Percentiles rank a stretch among this genome's conserved stretches.
These are phyloP conservation scores for Aphodius sticticus DNA, from an alignment of 2,888 invertebrate genomes.

Conservation along the genomic window DNA sequence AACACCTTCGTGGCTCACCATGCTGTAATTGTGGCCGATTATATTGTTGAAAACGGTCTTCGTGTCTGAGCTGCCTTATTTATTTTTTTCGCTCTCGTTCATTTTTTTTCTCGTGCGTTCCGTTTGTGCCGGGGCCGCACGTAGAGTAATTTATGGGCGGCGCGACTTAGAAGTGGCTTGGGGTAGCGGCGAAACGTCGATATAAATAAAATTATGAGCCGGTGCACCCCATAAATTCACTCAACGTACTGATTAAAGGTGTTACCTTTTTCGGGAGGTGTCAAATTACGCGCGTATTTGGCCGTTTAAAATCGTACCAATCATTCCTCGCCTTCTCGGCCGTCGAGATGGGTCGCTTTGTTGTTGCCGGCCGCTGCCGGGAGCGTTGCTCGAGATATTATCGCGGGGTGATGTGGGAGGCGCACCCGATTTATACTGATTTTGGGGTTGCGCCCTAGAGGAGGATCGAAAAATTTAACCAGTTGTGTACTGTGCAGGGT, in stretches of 20 bases:
- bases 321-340: conserved; percentile 13
- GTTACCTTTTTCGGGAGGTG: conserved; percentile 42
- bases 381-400: not conserved
- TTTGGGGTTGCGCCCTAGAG: conserved; percentile 6
- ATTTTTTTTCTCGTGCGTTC: conserved; percentile 8
- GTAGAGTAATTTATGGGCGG: conserved; percentile 25
- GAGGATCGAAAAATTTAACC: not conserved
- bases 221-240: conserved; percentile 50
- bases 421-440: not conserved
- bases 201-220: conserved; percentile 50
- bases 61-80: not conserved
- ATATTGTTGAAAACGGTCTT: conserved; percentile 22
- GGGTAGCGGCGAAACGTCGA: conserved; percentile 46
- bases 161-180: conserved; percentile 21
- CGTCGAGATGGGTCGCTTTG: conserved; percentile 8
- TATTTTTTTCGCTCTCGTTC: not conserved
- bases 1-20: not conserved
- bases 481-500: not conserved
- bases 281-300: conserved; percentile 26
- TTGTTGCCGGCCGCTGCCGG: conserved; percentile 10
- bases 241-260: conserved; percentile 50
- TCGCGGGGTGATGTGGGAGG: not conserved
- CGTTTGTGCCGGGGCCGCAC: conserved; percentile 18
- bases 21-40: conserved; percentile 15
- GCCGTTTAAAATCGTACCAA: conserved; percentile 23